phyloP scores from a whole-genome alignment of 2,113 vertebrate species.

The Mesocricetus auratus region DNA sequence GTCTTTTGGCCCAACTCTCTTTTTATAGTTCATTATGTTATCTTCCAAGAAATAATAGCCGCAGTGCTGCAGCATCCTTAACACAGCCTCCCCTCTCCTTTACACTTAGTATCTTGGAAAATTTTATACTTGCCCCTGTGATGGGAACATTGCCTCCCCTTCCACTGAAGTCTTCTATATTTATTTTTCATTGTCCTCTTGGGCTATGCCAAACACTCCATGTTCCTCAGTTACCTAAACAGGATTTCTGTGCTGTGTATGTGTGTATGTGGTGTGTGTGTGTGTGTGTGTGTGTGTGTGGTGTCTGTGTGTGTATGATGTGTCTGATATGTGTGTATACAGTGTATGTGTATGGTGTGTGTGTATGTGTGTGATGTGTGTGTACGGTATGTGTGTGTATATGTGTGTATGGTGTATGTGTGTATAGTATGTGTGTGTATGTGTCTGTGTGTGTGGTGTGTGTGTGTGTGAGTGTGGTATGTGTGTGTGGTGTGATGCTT shows the following conservation, averaged over 20 bases:
- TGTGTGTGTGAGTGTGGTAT: neutral
- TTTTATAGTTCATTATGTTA: slow-evolving; percentile 75
- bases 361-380: no score
- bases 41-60: slow-evolving; percentile 77
- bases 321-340: no score
- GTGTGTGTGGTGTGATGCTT: no score
- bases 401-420: no score
- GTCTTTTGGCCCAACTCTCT: slow-evolving; percentile 54
- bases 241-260: neutral
- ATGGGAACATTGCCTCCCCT: neutral
- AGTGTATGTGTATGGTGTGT: no score
- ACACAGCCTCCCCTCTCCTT: neutral
- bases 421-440: no score
- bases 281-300: neutral
- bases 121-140: neutral
- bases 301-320: no score
- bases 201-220: neutral
- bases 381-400: no score
- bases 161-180: neutral
- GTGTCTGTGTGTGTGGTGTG: no score
- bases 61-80: slow-evolving; percentile 63
- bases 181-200: slow-evolving; percentile 47
- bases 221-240: neutral
- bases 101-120: neutral
- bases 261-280: no score